These are phyloP conservation scores for Ailuropoda melanoleuca DNA, from an alignment of 2,113 vertebrate genomes.

Conservation along the genomic window DNA sequence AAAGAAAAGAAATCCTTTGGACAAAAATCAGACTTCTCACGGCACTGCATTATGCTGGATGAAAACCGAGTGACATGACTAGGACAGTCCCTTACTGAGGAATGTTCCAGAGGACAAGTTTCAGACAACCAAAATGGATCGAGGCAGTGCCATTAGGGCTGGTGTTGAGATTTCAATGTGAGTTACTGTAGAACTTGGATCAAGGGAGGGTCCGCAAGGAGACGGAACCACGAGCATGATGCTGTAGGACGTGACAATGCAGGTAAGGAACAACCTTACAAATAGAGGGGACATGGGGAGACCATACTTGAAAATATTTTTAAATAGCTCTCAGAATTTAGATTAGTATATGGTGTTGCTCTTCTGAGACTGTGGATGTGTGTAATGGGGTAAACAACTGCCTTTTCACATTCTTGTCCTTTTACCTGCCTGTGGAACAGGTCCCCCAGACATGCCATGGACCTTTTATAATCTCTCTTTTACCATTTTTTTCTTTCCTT, in stretches of 20 bases:
- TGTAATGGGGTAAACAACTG: no score
- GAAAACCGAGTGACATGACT: background rate
- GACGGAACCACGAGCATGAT: accelerated
- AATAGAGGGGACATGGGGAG: background rate
- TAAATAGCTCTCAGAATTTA: background rate
- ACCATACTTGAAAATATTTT: background rate
- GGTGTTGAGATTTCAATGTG: background rate
- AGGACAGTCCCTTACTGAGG: background rate
- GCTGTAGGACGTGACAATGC: background rate
- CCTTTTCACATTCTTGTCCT: background rate
- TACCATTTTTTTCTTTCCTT: background rate
- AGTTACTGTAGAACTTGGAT: background rate
- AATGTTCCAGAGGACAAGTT: background rate
- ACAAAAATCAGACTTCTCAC: background rate
- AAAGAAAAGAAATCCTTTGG: background rate
- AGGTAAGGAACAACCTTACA: accelerated
- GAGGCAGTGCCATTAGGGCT: accelerated
- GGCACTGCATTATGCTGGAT: background rate
- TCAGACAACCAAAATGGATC: background rate
- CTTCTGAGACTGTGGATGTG: background rate
- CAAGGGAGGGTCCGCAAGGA: background rate
- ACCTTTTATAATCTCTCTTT: background rate
- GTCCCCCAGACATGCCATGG: no score
- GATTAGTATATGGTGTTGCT: background rate
- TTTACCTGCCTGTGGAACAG: accelerated